Evolutionary conservation across 2,797 vertebrate genomes (phyloP).

Genomic region (Propithecus deckenii): DNA sequence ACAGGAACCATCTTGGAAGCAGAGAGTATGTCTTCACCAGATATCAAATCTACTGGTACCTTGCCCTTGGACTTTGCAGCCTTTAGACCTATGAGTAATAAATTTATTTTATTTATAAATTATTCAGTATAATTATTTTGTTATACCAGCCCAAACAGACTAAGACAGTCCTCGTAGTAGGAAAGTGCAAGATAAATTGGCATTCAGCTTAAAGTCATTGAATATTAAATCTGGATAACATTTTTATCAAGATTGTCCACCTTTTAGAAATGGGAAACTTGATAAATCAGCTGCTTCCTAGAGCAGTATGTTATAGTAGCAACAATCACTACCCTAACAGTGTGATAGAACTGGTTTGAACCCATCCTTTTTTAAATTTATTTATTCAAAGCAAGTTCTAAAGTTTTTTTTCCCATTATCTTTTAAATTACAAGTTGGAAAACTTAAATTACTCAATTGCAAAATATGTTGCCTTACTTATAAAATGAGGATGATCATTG

Average conservation of each 20-base stretch:
- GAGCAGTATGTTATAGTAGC: not conserved
- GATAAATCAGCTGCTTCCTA: not conserved
- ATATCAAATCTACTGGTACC: not conserved
- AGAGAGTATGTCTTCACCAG: not conserved
- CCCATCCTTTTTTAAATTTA: not conserved
- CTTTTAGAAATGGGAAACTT: not conserved
- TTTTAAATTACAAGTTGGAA: not conserved
- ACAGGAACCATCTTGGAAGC: not conserved
- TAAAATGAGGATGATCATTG: not conserved
- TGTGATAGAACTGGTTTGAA: not conserved
- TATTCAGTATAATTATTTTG: not conserved
- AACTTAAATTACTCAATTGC: not conserved
- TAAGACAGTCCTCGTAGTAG: not conserved
- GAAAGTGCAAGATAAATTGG: not conserved
- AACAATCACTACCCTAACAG: not conserved
- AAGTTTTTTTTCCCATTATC: not conserved
- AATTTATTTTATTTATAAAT: not conserved
- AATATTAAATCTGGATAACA: not conserved
- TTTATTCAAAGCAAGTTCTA: not conserved
- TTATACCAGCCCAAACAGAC: not conserved
- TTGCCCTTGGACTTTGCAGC: not conserved
- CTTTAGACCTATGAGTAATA: not conserved
- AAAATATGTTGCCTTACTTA: not conserved
- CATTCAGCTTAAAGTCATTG: not conserved
- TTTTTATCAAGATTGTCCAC: not conserved